A percentile compares a stretch with the other conserved stretches of the same genome.
These are phyloP conservation scores for Drosophila gaucha DNA, from an alignment of 2,888 invertebrate genomes.

Conservation along the genomic window DNA sequence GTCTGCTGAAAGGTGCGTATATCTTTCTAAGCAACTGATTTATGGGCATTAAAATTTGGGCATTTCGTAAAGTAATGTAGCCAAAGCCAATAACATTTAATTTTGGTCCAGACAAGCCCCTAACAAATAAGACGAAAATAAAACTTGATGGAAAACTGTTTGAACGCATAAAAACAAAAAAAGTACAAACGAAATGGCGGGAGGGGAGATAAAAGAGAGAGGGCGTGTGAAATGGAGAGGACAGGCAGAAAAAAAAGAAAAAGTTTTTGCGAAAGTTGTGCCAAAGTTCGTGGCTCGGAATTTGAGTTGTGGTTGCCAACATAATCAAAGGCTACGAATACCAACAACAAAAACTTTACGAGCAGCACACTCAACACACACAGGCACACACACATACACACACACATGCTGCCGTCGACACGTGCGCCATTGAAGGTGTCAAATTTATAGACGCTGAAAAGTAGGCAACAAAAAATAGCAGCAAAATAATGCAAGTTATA, in stretches of 20 bases:
- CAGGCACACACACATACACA: slow-evolving; percentile 26
- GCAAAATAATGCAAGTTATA: slow-evolving; percentile 13
- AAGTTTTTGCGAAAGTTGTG: slow-evolving; percentile 64
- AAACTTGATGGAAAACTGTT: slow-evolving; percentile 67
- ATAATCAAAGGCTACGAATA: slow-evolving; percentile 57
- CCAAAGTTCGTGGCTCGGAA: slow-evolving; percentile 35
- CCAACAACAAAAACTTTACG: slow-evolving; percentile 62
- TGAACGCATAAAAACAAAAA: slow-evolving; percentile 40
- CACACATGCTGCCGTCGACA: not conserved
- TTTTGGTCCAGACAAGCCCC: slow-evolving; percentile 48
- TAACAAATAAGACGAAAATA: not conserved
- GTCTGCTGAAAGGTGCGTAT: slow-evolving; percentile 58
- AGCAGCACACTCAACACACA: slow-evolving; percentile 45
- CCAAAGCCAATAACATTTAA: slow-evolving; percentile 76
- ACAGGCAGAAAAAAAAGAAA: slow-evolving; percentile 10
- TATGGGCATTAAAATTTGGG: slow-evolving; percentile 63
- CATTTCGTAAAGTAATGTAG: slow-evolving; percentile 58
- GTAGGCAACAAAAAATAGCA: slow-evolving; percentile 64
- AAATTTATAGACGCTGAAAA: slow-evolving; percentile 69
- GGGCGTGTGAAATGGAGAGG: not conserved
- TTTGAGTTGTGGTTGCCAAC: slow-evolving; percentile 58
- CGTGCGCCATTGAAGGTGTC: slow-evolving; percentile 52
- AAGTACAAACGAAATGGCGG: slow-evolving; percentile 39
- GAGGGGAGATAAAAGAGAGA: not conserved
- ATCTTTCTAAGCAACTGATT: slow-evolving; percentile 59